Base-by-base conservation (phyloP, 1,140 invertebrate species). In the Stegodyphus mimosarum region DNA sequence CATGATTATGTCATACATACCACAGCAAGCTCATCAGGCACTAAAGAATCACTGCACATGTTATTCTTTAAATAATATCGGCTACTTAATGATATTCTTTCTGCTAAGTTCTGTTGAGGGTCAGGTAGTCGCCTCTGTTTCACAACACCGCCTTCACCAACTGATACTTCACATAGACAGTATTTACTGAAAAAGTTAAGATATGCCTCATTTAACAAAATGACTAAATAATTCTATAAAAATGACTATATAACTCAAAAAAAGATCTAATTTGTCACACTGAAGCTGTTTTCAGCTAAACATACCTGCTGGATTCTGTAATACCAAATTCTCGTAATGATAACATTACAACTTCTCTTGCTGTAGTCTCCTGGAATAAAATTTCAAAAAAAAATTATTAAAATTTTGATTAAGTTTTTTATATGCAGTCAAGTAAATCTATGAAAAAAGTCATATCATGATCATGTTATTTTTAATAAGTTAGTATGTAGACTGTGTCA, bases 261-360 rank as follows among this genome's bases (percentile, higher is more conserved):
- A 33, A 33, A 33, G 3, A 33, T 33, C 3, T 33, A 33, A 33
- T 33, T 33, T 33, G 33, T 33, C 33, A 33, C 33, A 33, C 33
- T 33, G 33, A 33, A 33, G 33, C 33, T 33, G 3, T 3, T 33
- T 33, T 33, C 55, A 77, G 80, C 75, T 72, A 6, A 88, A 64
- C 17, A 78, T 86, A 87, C 88, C 87, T 88, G 88, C 95, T 96
- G 5, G 96, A 95, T 88, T 98, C 97, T 66, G 96, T 96, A 83
- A 99, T 97, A 67, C 97, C 96, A 91, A 99, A 99, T 90, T 99
- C 98, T 90, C 97, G 95, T 53, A 99, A 92, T 3, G 98, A 95
- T 83, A 99, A 91, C 97, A 99, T 99, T 0, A 99, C 97, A 70
- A 99, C 97, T 92, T 99, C 97, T 89, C 98, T 95, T 0, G 98